Evolutionary conservation across 1,140 invertebrate genomes (phyloP).

Genomic region (Popillia japonica): DNA sequence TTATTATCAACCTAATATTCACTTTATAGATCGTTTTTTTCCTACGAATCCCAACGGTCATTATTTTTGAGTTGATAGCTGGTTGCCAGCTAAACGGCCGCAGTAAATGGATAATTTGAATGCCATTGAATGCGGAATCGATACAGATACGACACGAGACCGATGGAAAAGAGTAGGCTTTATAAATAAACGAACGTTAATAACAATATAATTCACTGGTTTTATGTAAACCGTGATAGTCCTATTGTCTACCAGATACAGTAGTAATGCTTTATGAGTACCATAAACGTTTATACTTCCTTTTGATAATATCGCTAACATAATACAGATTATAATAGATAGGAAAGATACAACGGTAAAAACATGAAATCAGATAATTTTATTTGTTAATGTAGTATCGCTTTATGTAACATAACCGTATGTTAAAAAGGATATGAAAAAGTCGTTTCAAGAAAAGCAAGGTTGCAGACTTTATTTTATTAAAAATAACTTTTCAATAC

Average conservation of each 20-base stretch:
- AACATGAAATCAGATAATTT: no score
- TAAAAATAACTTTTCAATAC: no score
- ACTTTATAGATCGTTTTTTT: neutral
- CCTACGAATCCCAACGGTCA: neutral
- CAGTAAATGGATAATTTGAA: conserved; percentile 6
- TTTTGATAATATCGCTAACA: no score
- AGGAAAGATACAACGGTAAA: no score
- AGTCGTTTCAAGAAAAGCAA: no score
- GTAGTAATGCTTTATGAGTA: neutral
- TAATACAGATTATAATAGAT: no score
- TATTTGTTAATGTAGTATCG: no score
- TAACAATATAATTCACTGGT: conserved; percentile 15
- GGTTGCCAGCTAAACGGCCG: neutral
- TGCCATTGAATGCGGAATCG: conserved; percentile 6
- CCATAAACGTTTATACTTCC: no score
- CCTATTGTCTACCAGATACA: neutral
- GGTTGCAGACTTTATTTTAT: no score
- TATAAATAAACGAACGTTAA: neutral
- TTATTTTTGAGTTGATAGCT: conserved; percentile 1
- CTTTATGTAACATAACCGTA: no score
- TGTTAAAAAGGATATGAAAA: no score
- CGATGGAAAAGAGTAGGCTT: neutral
- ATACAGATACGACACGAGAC: neutral
- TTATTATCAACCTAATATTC: neutral
- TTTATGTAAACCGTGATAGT: conserved; percentile 3